A percentile compares a stretch with the other conserved stretches of the same genome.
These are phyloP conservation scores for Myotis brandtii DNA, from an alignment of 2,113 vertebrate species.

Conservation along the genomic window DNA sequence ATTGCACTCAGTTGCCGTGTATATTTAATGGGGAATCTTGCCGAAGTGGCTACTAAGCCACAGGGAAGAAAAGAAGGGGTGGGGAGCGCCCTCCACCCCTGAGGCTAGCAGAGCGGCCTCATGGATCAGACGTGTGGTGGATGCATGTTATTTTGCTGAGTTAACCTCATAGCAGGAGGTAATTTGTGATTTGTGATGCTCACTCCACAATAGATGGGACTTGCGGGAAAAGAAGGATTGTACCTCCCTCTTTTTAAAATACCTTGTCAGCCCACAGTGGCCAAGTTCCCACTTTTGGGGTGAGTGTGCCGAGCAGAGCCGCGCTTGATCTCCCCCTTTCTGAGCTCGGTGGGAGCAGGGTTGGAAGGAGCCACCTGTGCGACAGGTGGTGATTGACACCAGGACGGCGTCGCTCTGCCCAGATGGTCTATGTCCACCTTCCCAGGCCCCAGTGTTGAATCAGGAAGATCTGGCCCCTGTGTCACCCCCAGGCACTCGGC, in stretches of 20 bases:
- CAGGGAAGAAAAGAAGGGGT: background rate
- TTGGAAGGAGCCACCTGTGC: background rate
- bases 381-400: background rate
- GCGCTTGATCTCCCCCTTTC: background rate
- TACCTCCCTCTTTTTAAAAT: conserved; percentile 51
- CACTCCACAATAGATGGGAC: conserved; percentile 72
- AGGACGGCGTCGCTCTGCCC: fast-evolving
- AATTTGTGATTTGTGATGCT: conserved; percentile 77
- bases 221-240: conserved; percentile 47
- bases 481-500: no score
- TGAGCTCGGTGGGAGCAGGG: background rate
- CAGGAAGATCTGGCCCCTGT: background rate
- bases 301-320: background rate
- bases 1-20: conserved; percentile 66
- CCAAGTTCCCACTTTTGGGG: conserved; percentile 54
- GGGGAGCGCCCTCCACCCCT: background rate
- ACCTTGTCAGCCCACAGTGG: conserved; percentile 37
- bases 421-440: background rate
- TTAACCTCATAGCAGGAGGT: conserved; percentile 70
- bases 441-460: background rate
- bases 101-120: conserved; percentile 59
- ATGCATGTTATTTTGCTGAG: conserved; percentile 46
- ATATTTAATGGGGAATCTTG: conserved; percentile 73
- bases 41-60: conserved; percentile 72
- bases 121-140: conserved; percentile 69